Percentiles rank a stretch among this genome's conserved stretches.
phyloP scores from a whole-genome alignment of 23 tunicate genomes.

The Trididemnum miniatum region DNA sequence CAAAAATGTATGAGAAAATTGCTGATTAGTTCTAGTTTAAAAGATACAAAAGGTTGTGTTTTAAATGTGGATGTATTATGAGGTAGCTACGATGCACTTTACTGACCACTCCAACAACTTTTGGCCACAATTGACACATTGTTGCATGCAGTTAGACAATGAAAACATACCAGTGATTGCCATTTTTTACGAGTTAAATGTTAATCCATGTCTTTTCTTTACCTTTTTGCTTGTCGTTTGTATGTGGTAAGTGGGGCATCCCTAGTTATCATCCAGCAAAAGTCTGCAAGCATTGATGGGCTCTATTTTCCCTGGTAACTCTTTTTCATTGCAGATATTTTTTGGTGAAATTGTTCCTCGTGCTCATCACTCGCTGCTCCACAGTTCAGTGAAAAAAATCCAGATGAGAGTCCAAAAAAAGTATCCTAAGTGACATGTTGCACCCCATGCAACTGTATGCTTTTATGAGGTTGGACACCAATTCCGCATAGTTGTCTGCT shows the following conservation, averaged over 20 bases:
- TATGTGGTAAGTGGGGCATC: conserved; percentile 25
- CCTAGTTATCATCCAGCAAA: conserved; percentile 38
- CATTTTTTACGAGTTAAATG: background rate
- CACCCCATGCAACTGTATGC: conserved; percentile 38
- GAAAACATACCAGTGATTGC: conserved; percentile 7
- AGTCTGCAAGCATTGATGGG: conserved; percentile 38
- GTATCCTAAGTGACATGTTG: conserved; percentile 43
- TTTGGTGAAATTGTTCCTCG: conserved; percentile 40
- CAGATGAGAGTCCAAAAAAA: conserved; percentile 50
- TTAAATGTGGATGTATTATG: background rate
- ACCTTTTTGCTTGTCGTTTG: conserved; percentile 45
- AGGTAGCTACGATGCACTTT: conserved; percentile 24
- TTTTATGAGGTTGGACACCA: conserved; percentile 9
- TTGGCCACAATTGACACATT: conserved; percentile 13
- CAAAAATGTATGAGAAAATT: conserved; percentile 23
- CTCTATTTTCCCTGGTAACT: conserved; percentile 36
- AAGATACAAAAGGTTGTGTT: conserved; percentile 19
- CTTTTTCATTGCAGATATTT: conserved; percentile 34
- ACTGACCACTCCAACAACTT: conserved; percentile 8
- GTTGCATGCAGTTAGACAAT: background rate
- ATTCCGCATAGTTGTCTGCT: background rate
- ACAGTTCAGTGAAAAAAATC: conserved; percentile 41
- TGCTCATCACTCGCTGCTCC: conserved; percentile 37
- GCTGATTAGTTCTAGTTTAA: conserved; percentile 17
- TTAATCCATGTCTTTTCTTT: conserved; percentile 19